Evolutionary conservation across 2,797 vertebrate genomes (phyloP).

Genomic region (Strix occidentalis): DNA sequence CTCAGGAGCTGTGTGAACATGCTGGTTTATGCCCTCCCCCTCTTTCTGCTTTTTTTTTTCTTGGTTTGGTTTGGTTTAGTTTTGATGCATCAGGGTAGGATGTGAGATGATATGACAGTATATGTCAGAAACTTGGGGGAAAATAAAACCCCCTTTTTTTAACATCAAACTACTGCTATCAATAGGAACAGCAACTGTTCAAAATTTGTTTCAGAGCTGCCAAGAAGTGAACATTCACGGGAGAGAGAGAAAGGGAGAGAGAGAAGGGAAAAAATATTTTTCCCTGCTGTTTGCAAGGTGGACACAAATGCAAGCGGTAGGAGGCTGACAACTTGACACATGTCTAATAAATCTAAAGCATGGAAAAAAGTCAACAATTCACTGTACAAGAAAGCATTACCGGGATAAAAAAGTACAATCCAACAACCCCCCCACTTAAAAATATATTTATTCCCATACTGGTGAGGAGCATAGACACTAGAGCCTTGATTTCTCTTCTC

Average conservation of each 20-base stretch:
- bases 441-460: slow-evolving; percentile 69
- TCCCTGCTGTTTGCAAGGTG: slow-evolving; percentile 81
- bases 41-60: slow-evolving; percentile 37
- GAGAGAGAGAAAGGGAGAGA: slow-evolving; percentile 51
- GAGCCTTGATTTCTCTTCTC: slow-evolving; percentile 45
- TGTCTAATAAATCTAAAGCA: slow-evolving; percentile 80
- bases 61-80: slow-evolving; percentile 62
- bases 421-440: slow-evolving; percentile 65
- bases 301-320: slow-evolving; percentile 77
- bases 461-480: slow-evolving; percentile 33
- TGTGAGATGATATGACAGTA: slow-evolving; percentile 77
- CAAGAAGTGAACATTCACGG: slow-evolving; percentile 76
- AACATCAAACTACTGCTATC: slow-evolving; percentile 80
- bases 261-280: slow-evolving; percentile 73
- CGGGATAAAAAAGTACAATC: slow-evolving; percentile 62
- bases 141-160: slow-evolving; percentile 74
- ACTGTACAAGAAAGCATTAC: slow-evolving; percentile 64
- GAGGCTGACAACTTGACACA: slow-evolving; percentile 80
- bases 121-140: slow-evolving; percentile 78
- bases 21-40: slow-evolving; percentile 68
- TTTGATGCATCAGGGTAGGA: slow-evolving; percentile 74
- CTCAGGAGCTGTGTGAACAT: slow-evolving; percentile 64
- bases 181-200: slow-evolving; percentile 81
- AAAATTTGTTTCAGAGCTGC: slow-evolving; percentile 81
- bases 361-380: slow-evolving; percentile 73